Percentiles rank a stretch among this genome's conserved stretches.
These are phyloP conservation scores for Syngnathus acus DNA, from an alignment of 2,797 vertebrate genomes.

Conservation along the genomic window DNA sequence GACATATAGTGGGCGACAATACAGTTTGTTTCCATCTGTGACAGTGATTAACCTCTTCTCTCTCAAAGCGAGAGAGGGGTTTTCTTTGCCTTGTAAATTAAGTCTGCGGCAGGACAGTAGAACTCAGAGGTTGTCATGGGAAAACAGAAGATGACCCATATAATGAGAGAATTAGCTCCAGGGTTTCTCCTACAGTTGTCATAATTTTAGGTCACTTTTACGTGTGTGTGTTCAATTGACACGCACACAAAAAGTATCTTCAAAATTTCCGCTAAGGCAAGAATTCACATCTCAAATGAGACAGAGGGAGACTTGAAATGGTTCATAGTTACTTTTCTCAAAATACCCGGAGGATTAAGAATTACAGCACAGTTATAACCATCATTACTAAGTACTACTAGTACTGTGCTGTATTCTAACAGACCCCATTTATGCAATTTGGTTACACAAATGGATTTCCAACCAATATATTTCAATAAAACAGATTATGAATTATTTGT, in stretches of 20 bases:
- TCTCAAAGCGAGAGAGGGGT: neutral
- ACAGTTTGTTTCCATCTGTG: conserved; percentile 1
- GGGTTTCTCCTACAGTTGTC: neutral
- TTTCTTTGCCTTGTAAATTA: conserved; percentile 1
- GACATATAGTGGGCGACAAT: neutral
- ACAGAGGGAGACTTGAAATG: neutral
- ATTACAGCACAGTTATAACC: neutral
- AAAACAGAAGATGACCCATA: conserved; percentile 60
- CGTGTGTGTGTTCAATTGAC: no score
- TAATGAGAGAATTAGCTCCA: conserved; percentile 34
- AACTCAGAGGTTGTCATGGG: conserved; percentile 38
- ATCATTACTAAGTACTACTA: no score
- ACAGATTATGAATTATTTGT: neutral
- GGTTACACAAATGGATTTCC: neutral
- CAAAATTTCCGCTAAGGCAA: neutral
- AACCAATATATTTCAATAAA: neutral
- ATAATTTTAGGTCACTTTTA: neutral
- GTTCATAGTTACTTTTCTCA: neutral
- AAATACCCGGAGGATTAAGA: neutral
- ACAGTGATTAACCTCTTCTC: neutral
- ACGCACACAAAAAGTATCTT: no score
- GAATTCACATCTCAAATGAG: neutral
- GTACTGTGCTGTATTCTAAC: neutral
- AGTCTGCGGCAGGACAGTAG: conserved; percentile 32
- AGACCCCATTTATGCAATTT: neutral